A percentile compares a stretch with the other conserved stretches of the same genome.
Evolutionary conservation across 2,888 invertebrate species (phyloP).

Genomic region (Anodontia alba): DNA sequence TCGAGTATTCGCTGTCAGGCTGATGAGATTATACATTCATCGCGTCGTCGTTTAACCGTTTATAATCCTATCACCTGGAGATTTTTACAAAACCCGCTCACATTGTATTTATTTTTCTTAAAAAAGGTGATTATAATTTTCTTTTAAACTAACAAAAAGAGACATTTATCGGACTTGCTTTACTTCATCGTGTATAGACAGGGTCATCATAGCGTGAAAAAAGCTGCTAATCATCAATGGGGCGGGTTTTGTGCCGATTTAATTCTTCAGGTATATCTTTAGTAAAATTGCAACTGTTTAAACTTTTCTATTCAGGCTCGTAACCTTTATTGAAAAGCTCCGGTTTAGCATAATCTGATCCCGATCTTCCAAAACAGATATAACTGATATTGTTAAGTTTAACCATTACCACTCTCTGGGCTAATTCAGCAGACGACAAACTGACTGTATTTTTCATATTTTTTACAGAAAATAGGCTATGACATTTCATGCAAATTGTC

Average conservation of each 20-base stretch:
- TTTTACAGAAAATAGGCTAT: too few species aligned
- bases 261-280: slow-evolving; percentile 48
- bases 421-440: too few species aligned
- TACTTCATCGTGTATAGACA: slow-evolving; percentile 23
- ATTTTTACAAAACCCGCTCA: slow-evolving; percentile 35
- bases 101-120: slow-evolving; percentile 53
- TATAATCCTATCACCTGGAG: slow-evolving; percentile 49
- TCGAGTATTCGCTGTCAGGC: neutral
- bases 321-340: slow-evolving; percentile 40
- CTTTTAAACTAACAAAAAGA: slow-evolving; percentile 17
- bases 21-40: slow-evolving; percentile 18
- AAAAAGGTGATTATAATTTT: slow-evolving; percentile 56
- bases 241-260: slow-evolving; percentile 46
- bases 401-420: too few species aligned
- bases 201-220: slow-evolving; percentile 42
- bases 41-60: slow-evolving; percentile 16
- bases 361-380: neutral
- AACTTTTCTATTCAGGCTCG: slow-evolving; percentile 25
- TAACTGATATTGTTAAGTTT: neutral
- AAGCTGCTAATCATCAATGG: slow-evolving; percentile 62
- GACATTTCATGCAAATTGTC: too few species aligned
- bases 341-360: slow-evolving; percentile 27
- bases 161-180: slow-evolving; percentile 21
- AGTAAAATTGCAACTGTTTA: slow-evolving; percentile 40
- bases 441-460: too few species aligned